Percentiles rank a stretch among this genome's conserved stretches.
phyloP scores from a whole-genome alignment of 2,113 vertebrate species.

The Todiramphus chloris region DNA sequence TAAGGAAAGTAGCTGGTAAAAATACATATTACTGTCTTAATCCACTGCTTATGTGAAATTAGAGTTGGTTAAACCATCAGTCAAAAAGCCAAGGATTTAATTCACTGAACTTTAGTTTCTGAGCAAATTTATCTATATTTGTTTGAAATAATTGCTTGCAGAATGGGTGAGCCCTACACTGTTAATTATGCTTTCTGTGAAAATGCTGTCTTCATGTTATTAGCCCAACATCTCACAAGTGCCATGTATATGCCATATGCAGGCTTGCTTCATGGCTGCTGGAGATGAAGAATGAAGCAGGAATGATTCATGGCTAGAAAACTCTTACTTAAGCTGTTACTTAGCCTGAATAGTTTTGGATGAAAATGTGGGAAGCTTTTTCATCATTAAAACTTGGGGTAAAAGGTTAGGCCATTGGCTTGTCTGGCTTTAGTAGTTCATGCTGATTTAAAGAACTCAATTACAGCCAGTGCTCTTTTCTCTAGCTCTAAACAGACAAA shows the following conservation, averaged over 20 bases:
- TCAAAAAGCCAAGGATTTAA: neutral
- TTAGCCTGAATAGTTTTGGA: neutral
- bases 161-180: neutral
- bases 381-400: neutral
- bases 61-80: neutral
- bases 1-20: neutral
- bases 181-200: neutral
- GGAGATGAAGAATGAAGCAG: neutral
- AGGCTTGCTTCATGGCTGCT: neutral
- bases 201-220: neutral
- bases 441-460: neutral
- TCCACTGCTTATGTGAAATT: neutral
- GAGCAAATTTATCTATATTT: neutral
- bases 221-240: neutral
- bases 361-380: neutral
- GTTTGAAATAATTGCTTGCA: neutral
- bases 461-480: neutral
- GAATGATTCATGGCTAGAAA: neutral
- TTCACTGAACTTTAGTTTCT: neutral
- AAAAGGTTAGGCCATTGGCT: neutral
- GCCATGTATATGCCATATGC: neutral
- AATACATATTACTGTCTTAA: neutral
- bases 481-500: slow-evolving; percentile 17
- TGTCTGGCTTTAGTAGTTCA: neutral
- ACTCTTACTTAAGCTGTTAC: neutral